These are phyloP conservation scores for Hirundichthys speculiger DNA, from an alignment of 2,113 vertebrate genomes.

Conservation along the genomic window DNA sequence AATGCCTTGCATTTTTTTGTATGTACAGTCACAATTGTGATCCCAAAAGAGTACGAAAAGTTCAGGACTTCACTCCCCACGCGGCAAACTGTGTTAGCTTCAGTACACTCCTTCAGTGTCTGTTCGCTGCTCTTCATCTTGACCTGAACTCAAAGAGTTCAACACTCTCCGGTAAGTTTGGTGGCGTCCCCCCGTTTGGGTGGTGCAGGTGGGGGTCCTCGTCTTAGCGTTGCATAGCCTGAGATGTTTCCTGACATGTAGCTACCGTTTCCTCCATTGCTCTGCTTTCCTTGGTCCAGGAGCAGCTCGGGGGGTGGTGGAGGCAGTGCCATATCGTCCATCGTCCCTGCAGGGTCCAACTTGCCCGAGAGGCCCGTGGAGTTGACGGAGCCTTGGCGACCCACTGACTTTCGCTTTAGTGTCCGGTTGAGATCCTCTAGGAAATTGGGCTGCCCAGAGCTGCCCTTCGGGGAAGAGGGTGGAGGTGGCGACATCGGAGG, in stretches of 20 bases:
- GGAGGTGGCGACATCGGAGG: conserved; percentile 70
- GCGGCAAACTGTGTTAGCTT: conserved; percentile 22
- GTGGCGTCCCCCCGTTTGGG: conserved; percentile 95
- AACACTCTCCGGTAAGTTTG: conserved; percentile 93
- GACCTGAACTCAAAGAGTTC: too few species aligned
- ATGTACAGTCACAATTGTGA: conserved; percentile 32
- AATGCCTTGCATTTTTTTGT: conserved; percentile 48
- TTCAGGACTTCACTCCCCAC: conserved; percentile 6
- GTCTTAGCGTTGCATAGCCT: conserved; percentile 95
- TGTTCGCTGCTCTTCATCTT: too few species aligned
- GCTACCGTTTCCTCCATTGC: conserved; percentile 69
- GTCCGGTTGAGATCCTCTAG: conserved; percentile 95
- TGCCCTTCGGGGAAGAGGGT: conserved; percentile 91
- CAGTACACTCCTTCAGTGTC: conserved; percentile 33
- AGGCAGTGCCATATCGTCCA: conserved; percentile 95
- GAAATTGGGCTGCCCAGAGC: conserved; percentile 93
- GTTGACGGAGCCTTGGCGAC: conserved; percentile 84
- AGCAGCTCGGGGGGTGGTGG: conserved; percentile 94
- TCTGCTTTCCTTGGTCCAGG: conserved; percentile 83
- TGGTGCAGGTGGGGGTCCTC: conserved; percentile 92
- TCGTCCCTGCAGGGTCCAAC: conserved; percentile 79
- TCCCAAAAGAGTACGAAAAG: conserved; percentile 9
- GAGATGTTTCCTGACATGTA: conserved; percentile 90
- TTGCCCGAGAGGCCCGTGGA: conserved; percentile 74
- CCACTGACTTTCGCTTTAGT: conserved; percentile 94